phyloP scores from a whole-genome alignment of 2,888 invertebrate species.

The Ganaspis brasiliensis region DNA sequence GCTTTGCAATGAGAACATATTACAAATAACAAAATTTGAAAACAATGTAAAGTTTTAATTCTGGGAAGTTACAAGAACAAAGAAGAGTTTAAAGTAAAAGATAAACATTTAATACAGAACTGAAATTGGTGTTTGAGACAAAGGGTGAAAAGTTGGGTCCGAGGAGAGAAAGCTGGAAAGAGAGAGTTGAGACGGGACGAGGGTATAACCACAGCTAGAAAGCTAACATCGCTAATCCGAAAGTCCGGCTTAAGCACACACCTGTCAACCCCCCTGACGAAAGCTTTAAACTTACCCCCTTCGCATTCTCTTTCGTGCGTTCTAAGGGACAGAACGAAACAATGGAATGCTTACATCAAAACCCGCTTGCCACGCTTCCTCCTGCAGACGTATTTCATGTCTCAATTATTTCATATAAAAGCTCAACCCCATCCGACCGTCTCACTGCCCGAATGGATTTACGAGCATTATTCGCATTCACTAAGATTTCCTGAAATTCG shows the following conservation, averaged over 20 bases:
- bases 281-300: slow-evolving; percentile 66
- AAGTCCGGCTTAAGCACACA: slow-evolving; percentile 74
- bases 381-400: slow-evolving; percentile 75
- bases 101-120: not conserved
- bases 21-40: too few species aligned
- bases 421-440: slow-evolving; percentile 62
- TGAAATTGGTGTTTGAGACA: slow-evolving; percentile 13
- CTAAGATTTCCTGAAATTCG: slow-evolving; percentile 27
- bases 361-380: slow-evolving; percentile 67
- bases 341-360: slow-evolving; percentile 77
- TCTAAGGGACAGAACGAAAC: slow-evolving; percentile 73
- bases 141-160: slow-evolving; percentile 13
- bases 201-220: slow-evolving; percentile 58
- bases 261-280: slow-evolving; percentile 61
- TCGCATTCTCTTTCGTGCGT: slow-evolving; percentile 63
- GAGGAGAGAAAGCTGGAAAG: slow-evolving; percentile 44
- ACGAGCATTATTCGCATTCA: slow-evolving; percentile 56
- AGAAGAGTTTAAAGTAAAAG: slow-evolving; percentile 32
- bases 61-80: not conserved
- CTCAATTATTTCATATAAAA: slow-evolving; percentile 79
- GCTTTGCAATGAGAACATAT: too few species aligned
- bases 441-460: slow-evolving; percentile 55
- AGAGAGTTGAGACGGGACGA: slow-evolving; percentile 37
- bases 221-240: slow-evolving; percentile 74
- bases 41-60: too few species aligned